phyloP scores from a whole-genome alignment of 2,888 invertebrate genomes.

The Erpobdella octoculata region DNA sequence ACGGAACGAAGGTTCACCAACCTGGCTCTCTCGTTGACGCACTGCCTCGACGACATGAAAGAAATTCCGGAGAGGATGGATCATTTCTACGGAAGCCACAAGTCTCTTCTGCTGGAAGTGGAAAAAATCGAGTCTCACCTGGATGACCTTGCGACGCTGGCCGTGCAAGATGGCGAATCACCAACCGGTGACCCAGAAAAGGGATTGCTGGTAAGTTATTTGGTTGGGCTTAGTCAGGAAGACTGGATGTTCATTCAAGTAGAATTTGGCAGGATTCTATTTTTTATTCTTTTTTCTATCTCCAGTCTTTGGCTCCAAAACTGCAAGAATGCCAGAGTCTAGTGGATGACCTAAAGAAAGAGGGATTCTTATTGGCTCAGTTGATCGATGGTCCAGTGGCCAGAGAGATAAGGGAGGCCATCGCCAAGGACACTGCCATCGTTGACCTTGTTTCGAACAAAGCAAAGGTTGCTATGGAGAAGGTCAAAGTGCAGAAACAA shows the following conservation, averaged over 20 bases:
- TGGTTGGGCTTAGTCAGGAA: neutral
- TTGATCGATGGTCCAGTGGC: constrained; percentile 8
- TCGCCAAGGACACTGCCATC: constrained; percentile 81
- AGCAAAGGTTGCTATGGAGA: constrained; percentile 85
- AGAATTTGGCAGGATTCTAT: no score
- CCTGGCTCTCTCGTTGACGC: constrained; percentile 53
- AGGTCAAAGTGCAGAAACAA: constrained; percentile 76
- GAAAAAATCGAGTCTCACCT: constrained; percentile 78
- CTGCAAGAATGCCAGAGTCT: constrained; percentile 15
- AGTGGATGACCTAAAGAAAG: neutral
- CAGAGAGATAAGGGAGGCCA: constrained; percentile 45
- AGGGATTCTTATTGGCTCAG: constrained; percentile 8
- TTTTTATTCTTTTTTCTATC: neutral
- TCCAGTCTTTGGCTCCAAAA: constrained; percentile 4
- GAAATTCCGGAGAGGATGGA: constrained; percentile 83
- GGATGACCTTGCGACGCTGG: neutral
- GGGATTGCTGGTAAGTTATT: no score
- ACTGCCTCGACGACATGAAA: constrained; percentile 51
- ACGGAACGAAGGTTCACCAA: constrained; percentile 8
- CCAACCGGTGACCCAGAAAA: no score
- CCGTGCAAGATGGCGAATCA: no score
- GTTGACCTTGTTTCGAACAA: constrained; percentile 94
- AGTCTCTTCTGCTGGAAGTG: constrained; percentile 77
- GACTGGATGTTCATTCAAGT: neutral
- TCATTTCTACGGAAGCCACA: constrained; percentile 83